Base-by-base conservation (phyloP, 2,797 vertebrate species). In the Argyrosomus regius region DNA sequence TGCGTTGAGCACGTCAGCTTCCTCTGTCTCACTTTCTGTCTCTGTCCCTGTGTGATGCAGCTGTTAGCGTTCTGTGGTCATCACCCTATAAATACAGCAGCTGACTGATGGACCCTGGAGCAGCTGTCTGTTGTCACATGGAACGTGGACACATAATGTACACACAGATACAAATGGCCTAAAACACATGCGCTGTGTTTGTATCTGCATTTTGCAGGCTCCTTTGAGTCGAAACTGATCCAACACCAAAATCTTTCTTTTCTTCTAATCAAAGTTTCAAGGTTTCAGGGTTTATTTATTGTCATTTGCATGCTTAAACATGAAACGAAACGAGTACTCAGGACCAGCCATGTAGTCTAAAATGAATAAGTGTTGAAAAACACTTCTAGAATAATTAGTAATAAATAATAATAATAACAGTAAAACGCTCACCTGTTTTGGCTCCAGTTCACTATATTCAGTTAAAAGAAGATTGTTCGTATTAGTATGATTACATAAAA, bases 51-150 rank as follows among this genome's bases (percentile, higher is more conserved):
- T 85, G 77, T 66, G 58, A 83, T 80, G 87, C 92, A 92, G 92
- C 91, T 91, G 90, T 81, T 88, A 35, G 73, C 11, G 22, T 80
- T 79, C 56, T 65, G 41, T 77, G 77, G 67, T 88, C 88, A 81
- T 82, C 75, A 54, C 61, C 67, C 89, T 89, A 87, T 84, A 91
- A 91, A 91, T 89, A 90, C 83, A 81, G 79, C 84, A 84, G 86
- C 77, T 87, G 89, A 89, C 81, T 86, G 84, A 89, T n/a, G 72
- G 81, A 71, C 58, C 70, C 77, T 31, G 62, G 80, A 75, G 80
- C 88, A 90, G 88, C 87, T 91, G 92, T 75, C 73, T 52, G 54
- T 58, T 59, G 70, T 76, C 70, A 73, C 57, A 18, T 50, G 39
- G 20, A 78, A 70, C 75, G 50, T 22, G 39, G 52, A 80, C 77